Conservation (phyloP, 2,113 vertebrate genomes). For the Balaeniceps rex region DNA sequence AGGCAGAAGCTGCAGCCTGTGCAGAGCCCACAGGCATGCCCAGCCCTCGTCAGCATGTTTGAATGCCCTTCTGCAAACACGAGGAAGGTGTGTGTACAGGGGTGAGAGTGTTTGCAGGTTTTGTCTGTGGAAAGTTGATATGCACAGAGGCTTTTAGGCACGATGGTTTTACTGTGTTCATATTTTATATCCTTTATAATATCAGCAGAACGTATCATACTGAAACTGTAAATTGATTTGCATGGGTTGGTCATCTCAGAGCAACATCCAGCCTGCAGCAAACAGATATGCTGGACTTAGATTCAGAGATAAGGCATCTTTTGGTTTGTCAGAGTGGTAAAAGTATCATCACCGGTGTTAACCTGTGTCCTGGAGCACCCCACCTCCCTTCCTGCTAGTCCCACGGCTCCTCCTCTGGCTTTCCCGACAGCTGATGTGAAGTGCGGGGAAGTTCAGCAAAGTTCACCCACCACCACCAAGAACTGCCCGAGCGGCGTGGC, state of each 20-base stretch:
- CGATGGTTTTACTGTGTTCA: neutral
- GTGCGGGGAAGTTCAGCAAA: neutral
- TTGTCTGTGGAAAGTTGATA: neutral
- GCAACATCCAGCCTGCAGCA: neutral
- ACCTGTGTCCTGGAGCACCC: neutral
- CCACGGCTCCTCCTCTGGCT: neutral
- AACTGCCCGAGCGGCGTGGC: rapidly evolving
- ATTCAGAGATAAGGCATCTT: neutral
- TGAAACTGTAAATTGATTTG: constrained; percentile 8
- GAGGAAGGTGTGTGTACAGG: neutral
- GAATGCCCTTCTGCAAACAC: neutral
- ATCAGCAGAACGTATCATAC: neutral
- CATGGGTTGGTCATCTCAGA: constrained; percentile 33
- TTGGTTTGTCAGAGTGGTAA: neutral
- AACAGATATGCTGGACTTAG: neutral
- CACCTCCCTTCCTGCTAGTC: neutral
- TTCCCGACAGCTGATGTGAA: neutral
- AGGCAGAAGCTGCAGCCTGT: neutral
- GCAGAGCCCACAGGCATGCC: neutral
- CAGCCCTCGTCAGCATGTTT: neutral
- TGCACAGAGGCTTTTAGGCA: neutral
- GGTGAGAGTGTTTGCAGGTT: neutral
- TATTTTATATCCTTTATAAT: neutral
- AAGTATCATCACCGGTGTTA: neutral
- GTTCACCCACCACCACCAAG: neutral